phyloP scores from a whole-genome alignment of 2,888 invertebrate genomes.

The Chrysopilus asiliformis region DNA sequence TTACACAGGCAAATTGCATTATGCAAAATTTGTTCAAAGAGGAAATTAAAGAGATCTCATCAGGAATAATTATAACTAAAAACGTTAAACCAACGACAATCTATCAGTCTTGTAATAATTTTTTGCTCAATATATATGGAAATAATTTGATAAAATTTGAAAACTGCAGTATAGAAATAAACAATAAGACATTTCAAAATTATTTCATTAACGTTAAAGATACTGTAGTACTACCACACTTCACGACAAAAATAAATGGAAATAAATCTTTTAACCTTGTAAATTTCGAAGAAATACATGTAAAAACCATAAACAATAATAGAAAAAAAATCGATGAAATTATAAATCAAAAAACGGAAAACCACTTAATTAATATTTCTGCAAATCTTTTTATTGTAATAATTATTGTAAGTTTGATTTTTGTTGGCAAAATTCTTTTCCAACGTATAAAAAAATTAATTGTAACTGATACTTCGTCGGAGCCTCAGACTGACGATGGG shows the following conservation, averaged over 20 bases:
- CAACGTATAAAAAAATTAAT: too few species aligned
- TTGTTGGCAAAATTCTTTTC: too few species aligned
- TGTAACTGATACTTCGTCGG: too few species aligned
- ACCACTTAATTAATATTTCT: too few species aligned
- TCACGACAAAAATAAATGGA: slow-evolving; percentile 2
- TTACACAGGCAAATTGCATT: neutral
- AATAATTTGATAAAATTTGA: neutral
- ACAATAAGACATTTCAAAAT: neutral
- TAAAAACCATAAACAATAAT: neutral
- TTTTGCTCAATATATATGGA: neutral
- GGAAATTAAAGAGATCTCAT: neutral
- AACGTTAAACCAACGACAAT: slow-evolving; percentile 1
- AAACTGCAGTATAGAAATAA: neutral
- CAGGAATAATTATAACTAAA: neutral
- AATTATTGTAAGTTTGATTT: too few species aligned
- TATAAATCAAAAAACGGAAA: too few species aligned
- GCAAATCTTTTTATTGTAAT: too few species aligned
- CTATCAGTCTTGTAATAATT: neutral
- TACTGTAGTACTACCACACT: neutral
- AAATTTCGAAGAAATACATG: neutral
- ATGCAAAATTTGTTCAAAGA: neutral
- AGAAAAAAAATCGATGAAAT: too few species aligned
- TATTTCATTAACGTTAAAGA: neutral
- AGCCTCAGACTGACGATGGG: too few species aligned
- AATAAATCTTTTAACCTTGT: neutral